Conservation (phyloP, 2,113 vertebrate species). For the Chelonoidis abingdonii region DNA sequence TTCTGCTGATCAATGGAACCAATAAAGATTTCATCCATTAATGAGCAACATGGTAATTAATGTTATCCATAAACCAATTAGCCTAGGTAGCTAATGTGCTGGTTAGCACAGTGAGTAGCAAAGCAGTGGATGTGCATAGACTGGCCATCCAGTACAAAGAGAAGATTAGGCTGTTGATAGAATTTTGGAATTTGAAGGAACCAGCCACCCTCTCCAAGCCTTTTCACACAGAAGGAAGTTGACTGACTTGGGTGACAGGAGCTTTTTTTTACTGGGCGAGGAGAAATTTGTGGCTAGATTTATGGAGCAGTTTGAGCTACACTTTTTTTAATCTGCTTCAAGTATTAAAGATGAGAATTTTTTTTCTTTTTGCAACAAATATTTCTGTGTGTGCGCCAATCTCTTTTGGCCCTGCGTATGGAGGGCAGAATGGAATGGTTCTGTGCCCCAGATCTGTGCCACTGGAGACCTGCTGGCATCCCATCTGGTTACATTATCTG, state of each 20-base stretch:
- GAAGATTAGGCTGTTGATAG: neutral
- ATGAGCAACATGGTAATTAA: conserved; percentile 99
- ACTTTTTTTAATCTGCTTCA: neutral
- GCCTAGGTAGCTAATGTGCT: conserved; percentile 83
- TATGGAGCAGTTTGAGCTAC: neutral
- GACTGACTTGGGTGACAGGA: neutral
- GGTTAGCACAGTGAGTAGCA: conserved; percentile 79
- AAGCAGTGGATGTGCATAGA: conserved; percentile 1
- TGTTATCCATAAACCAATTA: conserved; percentile 99
- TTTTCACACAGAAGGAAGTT: rapidly evolving
- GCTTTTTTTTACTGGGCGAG: neutral
- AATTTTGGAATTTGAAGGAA: rapidly evolving
- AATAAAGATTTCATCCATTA: conserved; percentile 99
- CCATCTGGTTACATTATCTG: conserved; percentile 14
- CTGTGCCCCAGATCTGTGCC: neutral
- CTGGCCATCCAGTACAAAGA: neutral
- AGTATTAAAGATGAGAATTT: rapidly evolving
- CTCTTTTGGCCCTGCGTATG: neutral
- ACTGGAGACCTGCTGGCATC: neutral
- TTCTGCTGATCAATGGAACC: conserved; percentile 98
- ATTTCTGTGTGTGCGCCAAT: neutral
- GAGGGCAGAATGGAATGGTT: neutral
- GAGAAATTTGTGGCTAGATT: neutral
- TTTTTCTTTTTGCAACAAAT: rapidly evolving
- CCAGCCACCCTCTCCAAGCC: neutral